Conservation (phyloP, 2,888 invertebrate species). For the Melipona bicolor region DNA sequence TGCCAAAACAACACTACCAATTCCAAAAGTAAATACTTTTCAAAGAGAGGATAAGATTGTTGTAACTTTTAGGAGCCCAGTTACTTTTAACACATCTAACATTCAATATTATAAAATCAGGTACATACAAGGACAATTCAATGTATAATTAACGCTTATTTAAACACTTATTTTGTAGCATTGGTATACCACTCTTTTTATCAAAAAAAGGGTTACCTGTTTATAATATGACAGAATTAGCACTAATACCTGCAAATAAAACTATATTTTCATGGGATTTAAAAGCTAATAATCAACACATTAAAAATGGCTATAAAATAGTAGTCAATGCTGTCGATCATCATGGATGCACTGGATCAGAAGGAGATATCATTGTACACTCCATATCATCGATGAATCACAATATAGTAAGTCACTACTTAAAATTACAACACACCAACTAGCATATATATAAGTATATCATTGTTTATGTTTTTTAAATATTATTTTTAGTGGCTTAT, state of each 20-base stretch:
- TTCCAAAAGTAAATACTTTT: slow-evolving; percentile 68
- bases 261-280: slow-evolving; percentile 69
- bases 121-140: slow-evolving; percentile 30
- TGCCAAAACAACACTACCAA: slow-evolving; percentile 63
- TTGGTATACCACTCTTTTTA: slow-evolving; percentile 74
- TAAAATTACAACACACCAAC: background rate
- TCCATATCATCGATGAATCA: background rate
- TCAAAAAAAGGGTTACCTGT: slow-evolving; percentile 76
- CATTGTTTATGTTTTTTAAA: background rate
- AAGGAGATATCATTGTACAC: slow-evolving; percentile 61
- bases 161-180: slow-evolving; percentile 61
- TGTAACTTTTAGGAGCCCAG: slow-evolving; percentile 71
- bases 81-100: slow-evolving; percentile 37
- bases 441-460: background rate
- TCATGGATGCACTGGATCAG: slow-evolving; percentile 72
- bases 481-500: slow-evolving; percentile 47
- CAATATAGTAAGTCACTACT: slow-evolving; percentile 1
- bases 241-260: slow-evolving; percentile 53
- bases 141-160: background rate
- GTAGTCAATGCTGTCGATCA: slow-evolving; percentile 72
- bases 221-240: slow-evolving; percentile 77
- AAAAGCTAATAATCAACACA: slow-evolving; percentile 33
- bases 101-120: slow-evolving; percentile 72
- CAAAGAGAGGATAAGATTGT: slow-evolving; percentile 46
- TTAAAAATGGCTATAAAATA: slow-evolving; percentile 69